Evolutionary conservation across 1,140 invertebrate genomes (phyloP).

Genomic region (Drosophila lacteicornis): DNA sequence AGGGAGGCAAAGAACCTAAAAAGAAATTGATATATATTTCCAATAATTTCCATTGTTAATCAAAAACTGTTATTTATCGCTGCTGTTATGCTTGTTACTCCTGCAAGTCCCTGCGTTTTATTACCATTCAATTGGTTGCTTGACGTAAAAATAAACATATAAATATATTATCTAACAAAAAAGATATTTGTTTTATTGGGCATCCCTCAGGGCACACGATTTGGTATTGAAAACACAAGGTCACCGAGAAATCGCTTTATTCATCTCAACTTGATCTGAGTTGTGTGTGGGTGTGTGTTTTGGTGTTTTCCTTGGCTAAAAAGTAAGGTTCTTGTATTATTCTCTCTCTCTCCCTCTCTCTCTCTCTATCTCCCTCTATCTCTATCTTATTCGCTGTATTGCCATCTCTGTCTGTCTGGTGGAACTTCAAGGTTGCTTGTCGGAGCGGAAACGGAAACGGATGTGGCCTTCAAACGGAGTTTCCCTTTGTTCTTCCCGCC

Average conservation of each 20-base stretch:
- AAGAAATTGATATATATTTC: too few relatives aligned
- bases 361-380: constrained; percentile 5
- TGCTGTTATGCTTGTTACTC: too few relatives aligned
- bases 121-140: too few relatives aligned
- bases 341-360: constrained; percentile 12
- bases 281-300: constrained; percentile 28
- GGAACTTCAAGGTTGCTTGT: constrained; percentile 9
- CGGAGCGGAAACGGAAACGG: constrained; percentile 11
- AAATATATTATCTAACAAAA: too few relatives aligned
- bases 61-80: too few relatives aligned
- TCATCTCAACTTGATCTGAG: constrained; percentile 41
- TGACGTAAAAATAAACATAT: too few relatives aligned
- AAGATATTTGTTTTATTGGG: too few relatives aligned
- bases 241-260: constrained; percentile 72
- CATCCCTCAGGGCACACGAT: not conserved
- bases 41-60: too few relatives aligned
- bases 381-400: constrained; percentile 18
- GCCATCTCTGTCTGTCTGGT: constrained; percentile 45
- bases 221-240: constrained; percentile 56
- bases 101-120: too few relatives aligned
- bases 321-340: constrained; percentile 13
- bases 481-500: not conserved
- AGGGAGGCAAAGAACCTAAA: too few relatives aligned
- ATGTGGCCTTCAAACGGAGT: not conserved
- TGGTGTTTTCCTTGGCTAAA: constrained; percentile 23